Evolutionary conservation across 2,888 invertebrate species (phyloP).

Genomic region (Latrodectus elegans): DNA sequence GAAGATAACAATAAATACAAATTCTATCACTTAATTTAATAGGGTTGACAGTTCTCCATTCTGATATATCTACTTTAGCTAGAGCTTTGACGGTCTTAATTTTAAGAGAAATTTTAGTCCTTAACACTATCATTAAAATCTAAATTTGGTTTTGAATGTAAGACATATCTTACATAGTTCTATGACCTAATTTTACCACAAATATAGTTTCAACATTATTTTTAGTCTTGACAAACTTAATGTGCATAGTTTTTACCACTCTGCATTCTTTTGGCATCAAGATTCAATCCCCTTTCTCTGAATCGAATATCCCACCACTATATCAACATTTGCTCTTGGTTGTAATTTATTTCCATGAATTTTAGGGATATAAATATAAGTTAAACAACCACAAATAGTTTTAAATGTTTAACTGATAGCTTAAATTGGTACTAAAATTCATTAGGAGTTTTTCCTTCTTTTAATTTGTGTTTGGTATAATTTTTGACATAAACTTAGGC

Average conservation of each 20-base stretch:
- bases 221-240: neutral
- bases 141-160: neutral
- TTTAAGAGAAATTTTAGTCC: neutral
- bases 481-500: slow-evolving; percentile 2
- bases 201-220: neutral
- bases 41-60: neutral
- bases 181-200: neutral
- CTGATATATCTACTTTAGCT: neutral
- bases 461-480: neutral
- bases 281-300: neutral
- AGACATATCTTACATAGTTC: too few species aligned
- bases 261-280: neutral
- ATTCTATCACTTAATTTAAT: neutral
- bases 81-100: neutral
- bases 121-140: neutral
- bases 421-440: neutral
- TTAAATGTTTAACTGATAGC: neutral
- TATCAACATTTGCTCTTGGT: neutral
- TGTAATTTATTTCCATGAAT: slow-evolving; percentile 3
- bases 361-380: neutral
- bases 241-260: neutral
- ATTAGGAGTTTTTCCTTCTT: neutral
- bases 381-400: neutral
- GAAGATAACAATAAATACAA: too few species aligned
- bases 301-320: neutral